phyloP scores from a whole-genome alignment of 2,113 vertebrate species.

The Thymallus thymallus region DNA sequence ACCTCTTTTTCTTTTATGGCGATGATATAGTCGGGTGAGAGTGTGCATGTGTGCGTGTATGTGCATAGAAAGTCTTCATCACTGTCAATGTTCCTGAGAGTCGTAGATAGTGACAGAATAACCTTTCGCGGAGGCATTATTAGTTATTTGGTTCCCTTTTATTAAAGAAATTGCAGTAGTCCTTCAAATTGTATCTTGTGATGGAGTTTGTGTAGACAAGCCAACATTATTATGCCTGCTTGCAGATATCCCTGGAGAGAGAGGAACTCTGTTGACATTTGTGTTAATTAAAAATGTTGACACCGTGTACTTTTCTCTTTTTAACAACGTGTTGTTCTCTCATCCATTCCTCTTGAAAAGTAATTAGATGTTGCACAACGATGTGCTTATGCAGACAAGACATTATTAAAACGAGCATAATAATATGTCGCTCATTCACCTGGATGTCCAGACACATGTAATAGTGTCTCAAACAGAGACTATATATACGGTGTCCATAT shows the following conservation, averaged over 20 bases:
- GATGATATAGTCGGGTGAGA: not conserved
- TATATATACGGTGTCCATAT: not conserved
- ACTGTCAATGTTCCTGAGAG: not conserved
- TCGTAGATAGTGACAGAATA: not conserved
- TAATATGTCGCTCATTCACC: too few relatives aligned
- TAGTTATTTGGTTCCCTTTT: not conserved
- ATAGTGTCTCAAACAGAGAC: not conserved
- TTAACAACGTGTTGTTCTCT: not conserved
- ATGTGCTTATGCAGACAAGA: not conserved
- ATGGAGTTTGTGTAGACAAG: not conserved
- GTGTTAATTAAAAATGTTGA: conserved; percentile 18
- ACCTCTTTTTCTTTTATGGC: not conserved
- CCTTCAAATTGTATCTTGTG: not conserved
- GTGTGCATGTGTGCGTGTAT: not conserved
- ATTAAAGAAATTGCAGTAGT: not conserved
- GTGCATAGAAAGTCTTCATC: not conserved
- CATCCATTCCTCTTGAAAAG: not conserved
- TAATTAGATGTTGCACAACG: not conserved
- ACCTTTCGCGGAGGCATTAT: not conserved
- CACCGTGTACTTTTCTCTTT: conserved; percentile 1
- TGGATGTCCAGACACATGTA: too few relatives aligned
- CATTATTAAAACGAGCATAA: not conserved
- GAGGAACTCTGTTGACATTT: conserved; percentile 2
- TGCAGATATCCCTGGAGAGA: not conserved
- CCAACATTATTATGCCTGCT: not conserved